Base-by-base conservation (phyloP, 2,113 vertebrate species). In the Eidolon helvum region DNA sequence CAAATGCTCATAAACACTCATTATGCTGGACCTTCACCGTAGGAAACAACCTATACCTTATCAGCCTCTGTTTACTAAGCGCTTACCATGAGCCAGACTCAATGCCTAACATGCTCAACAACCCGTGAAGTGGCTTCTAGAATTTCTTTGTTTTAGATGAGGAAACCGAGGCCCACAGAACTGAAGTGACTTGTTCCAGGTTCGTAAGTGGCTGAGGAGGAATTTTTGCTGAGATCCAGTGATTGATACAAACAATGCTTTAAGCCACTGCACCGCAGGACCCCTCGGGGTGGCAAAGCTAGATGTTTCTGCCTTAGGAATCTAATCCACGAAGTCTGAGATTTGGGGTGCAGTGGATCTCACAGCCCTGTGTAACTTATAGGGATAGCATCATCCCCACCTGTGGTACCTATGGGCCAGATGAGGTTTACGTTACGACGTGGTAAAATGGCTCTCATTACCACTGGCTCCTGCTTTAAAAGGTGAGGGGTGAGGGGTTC, bases 121-220 rank as follows among this genome's bases (percentile, higher is more conserved):
- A 30, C 19, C 38, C 78, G 57, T 38, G n/a, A 86, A 33, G n/a
- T 38, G 55, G 55, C 82, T 87, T 84, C 86, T 66, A 84, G 80
- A 95, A 83, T 83, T 50, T 83, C n/a, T 45, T 0, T 24, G 43
- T 88, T 71, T 30, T 48, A 71, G n/a, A 63, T 26, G 53, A 63
- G 82, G 66, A 86, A 90, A 86, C 35, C 1, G 35, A 85, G 48
- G 15, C 33, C 28, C 61, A 33, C 61, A 82, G 68, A 45, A 72
- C 53, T 63, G 53, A 50, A 90, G 4, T 24, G n/a, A 89, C 22
- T 55, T 77, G 19, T 43, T 48, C 43, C 45, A 48, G n/a, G 38
- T 72, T n/a, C 28, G 7, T n/a, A 63, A 84, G 48, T 65, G 7
- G 69, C 26, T 2, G 3, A 53, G 75, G 43, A 61, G 63, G 38